A percentile compares a stretch with the other conserved stretches of the same genome.
Evolutionary conservation across 2,888 invertebrate genomes (phyloP).

Genomic region (Idaea aversata): DNA sequence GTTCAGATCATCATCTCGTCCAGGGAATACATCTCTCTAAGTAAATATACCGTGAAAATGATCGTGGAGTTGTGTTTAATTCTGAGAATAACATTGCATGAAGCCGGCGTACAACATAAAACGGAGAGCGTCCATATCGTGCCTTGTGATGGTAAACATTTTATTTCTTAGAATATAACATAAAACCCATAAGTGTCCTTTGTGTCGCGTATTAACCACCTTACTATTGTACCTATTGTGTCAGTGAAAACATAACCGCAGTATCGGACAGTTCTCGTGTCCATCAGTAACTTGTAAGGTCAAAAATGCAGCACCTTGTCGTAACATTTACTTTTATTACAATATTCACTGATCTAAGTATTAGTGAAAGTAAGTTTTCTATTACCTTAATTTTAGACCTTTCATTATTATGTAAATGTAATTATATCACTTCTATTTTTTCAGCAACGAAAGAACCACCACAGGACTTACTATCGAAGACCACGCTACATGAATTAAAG

Average conservation of each 20-base stretch:
- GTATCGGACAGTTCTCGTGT: not conserved
- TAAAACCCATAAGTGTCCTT: conserved; percentile 4
- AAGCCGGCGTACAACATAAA: conserved; percentile 29
- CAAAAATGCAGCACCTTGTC: not conserved
- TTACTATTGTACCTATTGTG: not conserved
- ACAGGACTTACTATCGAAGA: conserved; percentile 30
- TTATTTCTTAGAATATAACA: conserved; percentile 19
- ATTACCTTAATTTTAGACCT: not conserved
- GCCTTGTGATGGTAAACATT: conserved; percentile 41
- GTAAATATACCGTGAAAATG: conserved; percentile 20
- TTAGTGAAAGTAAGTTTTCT: conserved; percentile 1
- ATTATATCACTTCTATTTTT: conserved; percentile 7
- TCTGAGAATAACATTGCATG: conserved; percentile 42
- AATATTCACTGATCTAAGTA: not conserved
- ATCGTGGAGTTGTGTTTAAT: conserved; percentile 39
- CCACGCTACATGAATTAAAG: conserved; percentile 11
- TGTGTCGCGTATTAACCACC: not conserved
- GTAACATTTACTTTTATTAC: not conserved
- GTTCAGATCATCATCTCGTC: not conserved
- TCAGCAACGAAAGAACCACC: conserved; percentile 37
- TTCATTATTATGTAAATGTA: not conserved
- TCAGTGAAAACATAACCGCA: not conserved
- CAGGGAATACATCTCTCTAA: not conserved
- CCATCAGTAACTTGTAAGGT: not conserved
- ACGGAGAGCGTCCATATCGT: conserved; percentile 29